These are phyloP conservation scores for Clarias laeviceps DNA, from an alignment of 2,797 vertebrate species.

Conservation along the genomic window DNA sequence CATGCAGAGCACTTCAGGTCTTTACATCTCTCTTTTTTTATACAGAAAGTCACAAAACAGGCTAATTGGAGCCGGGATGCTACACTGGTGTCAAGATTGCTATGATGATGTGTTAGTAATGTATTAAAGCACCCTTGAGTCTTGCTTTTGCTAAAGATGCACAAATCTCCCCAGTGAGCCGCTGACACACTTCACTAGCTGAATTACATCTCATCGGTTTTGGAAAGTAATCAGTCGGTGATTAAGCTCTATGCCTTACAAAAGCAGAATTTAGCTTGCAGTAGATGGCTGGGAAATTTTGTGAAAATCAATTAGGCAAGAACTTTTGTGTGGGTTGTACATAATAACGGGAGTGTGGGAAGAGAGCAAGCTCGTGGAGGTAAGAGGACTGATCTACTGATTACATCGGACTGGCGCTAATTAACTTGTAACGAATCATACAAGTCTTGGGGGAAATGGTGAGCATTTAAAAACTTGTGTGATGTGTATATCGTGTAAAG, in stretches of 20 bases:
- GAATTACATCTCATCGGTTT: background rate
- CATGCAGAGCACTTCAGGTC: background rate
- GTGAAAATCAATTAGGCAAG: background rate
- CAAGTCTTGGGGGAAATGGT: background rate
- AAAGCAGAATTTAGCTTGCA: background rate
- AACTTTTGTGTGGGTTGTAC: too few species aligned
- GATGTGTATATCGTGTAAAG: too few species aligned
- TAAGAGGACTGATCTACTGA: background rate
- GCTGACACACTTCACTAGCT: background rate
- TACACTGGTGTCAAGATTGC: background rate
- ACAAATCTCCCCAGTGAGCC: background rate
- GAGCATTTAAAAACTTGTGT: background rate
- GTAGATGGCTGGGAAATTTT: background rate
- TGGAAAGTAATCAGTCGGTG: background rate
- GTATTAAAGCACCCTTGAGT: background rate
- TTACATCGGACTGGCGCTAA: background rate
- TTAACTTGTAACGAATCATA: background rate
- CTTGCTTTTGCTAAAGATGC: background rate
- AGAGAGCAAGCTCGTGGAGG: background rate
- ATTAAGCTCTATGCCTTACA: background rate
- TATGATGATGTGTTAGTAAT: slow-evolving; percentile 1
- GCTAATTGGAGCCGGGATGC: background rate
- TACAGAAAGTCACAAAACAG: background rate
- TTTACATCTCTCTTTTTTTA: background rate
- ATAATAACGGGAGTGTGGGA: too few species aligned